Evolutionary conservation across 2,888 invertebrate genomes (phyloP), one percentile per base, ranked within the genome.

Genomic region (Melipona bicolor): DNA sequence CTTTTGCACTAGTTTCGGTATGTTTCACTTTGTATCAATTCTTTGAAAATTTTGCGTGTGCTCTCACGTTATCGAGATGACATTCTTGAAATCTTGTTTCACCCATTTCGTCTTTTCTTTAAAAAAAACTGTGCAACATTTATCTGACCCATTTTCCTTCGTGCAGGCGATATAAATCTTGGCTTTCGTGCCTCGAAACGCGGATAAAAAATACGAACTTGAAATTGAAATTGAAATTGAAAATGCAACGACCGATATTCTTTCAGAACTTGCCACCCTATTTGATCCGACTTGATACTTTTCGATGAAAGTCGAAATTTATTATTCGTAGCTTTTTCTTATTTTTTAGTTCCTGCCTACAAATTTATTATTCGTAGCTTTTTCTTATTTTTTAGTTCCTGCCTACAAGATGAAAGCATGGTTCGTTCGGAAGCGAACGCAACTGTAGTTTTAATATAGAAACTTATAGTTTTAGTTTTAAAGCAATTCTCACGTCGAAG

Each of bases 91-190:
- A 72, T 61, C 61, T 61, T 21, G 27, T 61, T 49, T 43, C 72
- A n/a, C 32, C 72, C 9, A 32, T 59, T 72, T 59, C 5, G 43
- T 17, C 21, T 62, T 2, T 49, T 50, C 27, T 72, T 72, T 62
- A 50, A 72, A 43, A 43, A 43, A 9, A 49, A 32, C 61, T 27
- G 21, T 62, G 61, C 49, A 62, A 62, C 61, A 21, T 72, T 72
- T 62, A 73, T 73, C 49, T 27, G 49, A 32, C 62, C 21, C 62
- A n/a, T 73, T 49, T 73, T 50, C 61, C n/a, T 21, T 2, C 15
- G 49, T 13, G 27, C 62, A 21, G 36, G 11, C 54, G 62, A 62
- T 32, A 32, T 50, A 50, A 49, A 73, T 73, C 72, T 32, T 62
- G 62, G 21, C 61, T 6, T 21, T 27, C 49, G 17, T 21, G n/a